Evolutionary conservation across 2,888 invertebrate genomes (phyloP).

Genomic region (Ophion ellenae): DNA sequence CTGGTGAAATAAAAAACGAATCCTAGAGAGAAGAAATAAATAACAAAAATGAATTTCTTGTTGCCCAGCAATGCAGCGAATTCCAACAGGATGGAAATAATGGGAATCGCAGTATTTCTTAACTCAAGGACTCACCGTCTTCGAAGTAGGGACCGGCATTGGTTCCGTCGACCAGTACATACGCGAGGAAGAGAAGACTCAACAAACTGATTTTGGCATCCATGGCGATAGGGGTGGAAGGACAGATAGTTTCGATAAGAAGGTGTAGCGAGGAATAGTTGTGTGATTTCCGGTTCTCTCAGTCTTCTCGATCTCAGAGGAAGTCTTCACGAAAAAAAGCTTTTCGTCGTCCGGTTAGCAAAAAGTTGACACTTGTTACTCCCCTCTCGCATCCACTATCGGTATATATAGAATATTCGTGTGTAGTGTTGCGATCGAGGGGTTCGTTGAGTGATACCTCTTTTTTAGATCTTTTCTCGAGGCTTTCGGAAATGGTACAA

Average conservation of each 20-base stretch:
- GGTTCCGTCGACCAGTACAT: conserved; percentile 73
- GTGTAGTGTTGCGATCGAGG: neutral
- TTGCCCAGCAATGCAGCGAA: neutral
- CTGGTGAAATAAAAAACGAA: neutral
- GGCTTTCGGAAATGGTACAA: conserved; percentile 31
- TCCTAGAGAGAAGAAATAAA: neutral
- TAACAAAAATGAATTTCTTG: neutral
- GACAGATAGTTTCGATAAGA: neutral
- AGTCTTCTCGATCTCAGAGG: neutral
- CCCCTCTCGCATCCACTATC: conserved; percentile 8
- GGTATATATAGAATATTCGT: conserved; percentile 8
- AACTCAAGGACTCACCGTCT: conserved; percentile 76
- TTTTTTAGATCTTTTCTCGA: neutral
- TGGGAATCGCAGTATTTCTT: neutral
- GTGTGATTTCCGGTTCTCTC: neutral
- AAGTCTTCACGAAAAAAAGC: conserved; percentile 13
- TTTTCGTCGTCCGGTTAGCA: neutral
- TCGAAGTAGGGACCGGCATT: conserved; percentile 78
- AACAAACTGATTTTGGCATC: conserved; percentile 77
- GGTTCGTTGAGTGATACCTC: neutral
- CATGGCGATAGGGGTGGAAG: conserved; percentile 46
- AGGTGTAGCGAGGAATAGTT: neutral
- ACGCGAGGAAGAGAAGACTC: conserved; percentile 74
- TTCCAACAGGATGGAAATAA: neutral
- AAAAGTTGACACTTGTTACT: conserved; percentile 20